Evolutionary conservation across 2,113 vertebrate genomes (phyloP).

Genomic region (Paracanthobrama guichenoti): DNA sequence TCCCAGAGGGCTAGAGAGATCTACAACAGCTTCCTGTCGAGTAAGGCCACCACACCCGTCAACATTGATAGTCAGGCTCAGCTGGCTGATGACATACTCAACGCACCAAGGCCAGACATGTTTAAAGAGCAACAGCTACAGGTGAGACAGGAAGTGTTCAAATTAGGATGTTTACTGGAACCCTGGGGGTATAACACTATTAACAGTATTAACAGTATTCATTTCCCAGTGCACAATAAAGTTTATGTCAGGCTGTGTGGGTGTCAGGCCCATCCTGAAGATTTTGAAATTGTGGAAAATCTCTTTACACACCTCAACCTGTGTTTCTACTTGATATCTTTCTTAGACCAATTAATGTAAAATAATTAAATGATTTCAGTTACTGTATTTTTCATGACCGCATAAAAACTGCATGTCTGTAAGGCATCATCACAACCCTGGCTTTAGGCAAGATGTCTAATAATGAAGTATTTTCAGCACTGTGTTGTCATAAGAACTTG

Average conservation of each 20-base stretch:
- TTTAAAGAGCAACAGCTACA: slow-evolving; percentile 98
- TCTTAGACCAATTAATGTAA: not conserved
- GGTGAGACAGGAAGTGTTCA: slow-evolving; percentile 70
- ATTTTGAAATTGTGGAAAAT: slow-evolving; percentile 17
- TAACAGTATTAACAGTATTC: not conserved
- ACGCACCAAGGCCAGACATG: slow-evolving; percentile 92
- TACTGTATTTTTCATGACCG: not conserved
- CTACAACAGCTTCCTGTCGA: slow-evolving; percentile 95
- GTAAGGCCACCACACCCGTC: slow-evolving; percentile 94
- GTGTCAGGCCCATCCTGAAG: not conserved
- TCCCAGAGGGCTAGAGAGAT: slow-evolving; percentile 94
- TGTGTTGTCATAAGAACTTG: slow-evolving; percentile 21
- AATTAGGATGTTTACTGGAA: not conserved
- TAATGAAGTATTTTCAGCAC: slow-evolving; percentile 6
- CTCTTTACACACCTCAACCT: not conserved
- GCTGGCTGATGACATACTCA: slow-evolving; percentile 92
- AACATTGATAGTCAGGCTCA: slow-evolving; percentile 99
- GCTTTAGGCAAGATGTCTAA: not conserved
- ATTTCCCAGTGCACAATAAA: not conserved
- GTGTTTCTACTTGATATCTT: not conserved
- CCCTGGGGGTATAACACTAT: not conserved
- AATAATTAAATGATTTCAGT: not conserved
- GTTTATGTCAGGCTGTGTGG: not conserved
- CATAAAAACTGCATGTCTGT: not conserved
- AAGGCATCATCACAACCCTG: not conserved